phyloP scores from a whole-genome alignment of 1,140 invertebrate genomes.

The Papilio dardanus region DNA sequence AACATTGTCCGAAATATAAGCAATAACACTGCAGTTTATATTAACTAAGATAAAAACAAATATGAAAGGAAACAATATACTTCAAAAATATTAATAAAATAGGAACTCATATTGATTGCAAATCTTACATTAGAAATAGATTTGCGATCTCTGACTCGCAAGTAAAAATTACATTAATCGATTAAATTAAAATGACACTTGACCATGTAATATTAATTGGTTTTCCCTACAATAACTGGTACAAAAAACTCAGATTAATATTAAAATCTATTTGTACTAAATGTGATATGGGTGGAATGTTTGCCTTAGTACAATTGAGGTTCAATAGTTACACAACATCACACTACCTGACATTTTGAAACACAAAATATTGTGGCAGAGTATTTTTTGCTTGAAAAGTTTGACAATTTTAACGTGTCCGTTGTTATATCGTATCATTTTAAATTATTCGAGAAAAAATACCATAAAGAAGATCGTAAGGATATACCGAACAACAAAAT shows the following conservation, averaged over 20 bases:
- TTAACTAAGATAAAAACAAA: constrained; percentile 62
- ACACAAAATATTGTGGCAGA: neutral
- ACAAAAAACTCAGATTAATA: no score
- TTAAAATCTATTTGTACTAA: no score
- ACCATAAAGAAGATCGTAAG: neutral
- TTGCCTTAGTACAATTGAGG: neutral
- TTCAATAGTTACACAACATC: neutral
- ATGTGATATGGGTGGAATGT: neutral
- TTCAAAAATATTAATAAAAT: constrained; percentile 66
- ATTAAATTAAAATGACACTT: constrained; percentile 17
- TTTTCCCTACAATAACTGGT: no score
- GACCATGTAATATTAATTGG: neutral
- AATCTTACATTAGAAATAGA: constrained; percentile 41
- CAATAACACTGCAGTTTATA: constrained; percentile 40
- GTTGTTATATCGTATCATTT: neutral
- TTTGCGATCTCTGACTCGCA: constrained; percentile 13
- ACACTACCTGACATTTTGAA: neutral
- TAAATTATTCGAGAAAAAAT: neutral
- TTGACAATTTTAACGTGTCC: no score
- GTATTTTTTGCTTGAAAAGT: no score
- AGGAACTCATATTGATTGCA: constrained; percentile 79
- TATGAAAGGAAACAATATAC: constrained; percentile 64
- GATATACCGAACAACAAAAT: neutral
- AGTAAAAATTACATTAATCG: neutral
- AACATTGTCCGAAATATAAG: constrained; percentile 40